phyloP scores from a whole-genome alignment of 2,113 vertebrate species.

The Dicrurus megarhynchus region DNA sequence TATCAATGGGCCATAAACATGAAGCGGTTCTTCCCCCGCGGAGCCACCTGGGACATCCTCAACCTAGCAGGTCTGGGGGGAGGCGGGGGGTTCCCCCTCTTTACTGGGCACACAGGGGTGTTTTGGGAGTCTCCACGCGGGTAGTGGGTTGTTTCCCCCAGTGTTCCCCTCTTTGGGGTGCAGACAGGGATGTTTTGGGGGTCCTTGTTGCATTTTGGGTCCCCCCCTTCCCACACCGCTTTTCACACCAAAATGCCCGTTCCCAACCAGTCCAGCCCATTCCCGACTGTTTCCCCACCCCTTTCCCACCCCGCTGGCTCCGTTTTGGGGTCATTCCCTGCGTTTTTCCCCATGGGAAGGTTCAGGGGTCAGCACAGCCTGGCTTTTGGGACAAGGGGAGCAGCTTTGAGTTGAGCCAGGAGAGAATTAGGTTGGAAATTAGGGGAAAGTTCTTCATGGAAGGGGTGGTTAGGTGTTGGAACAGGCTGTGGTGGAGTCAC shows the following conservation, averaged over 20 bases:
- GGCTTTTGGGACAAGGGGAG: not conserved
- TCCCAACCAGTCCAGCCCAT: not conserved
- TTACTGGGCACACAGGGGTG: not conserved
- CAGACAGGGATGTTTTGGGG: not conserved
- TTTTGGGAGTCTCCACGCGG: not conserved
- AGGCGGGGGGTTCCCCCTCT: not conserved
- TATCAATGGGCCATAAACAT: slow-evolving; percentile 98
- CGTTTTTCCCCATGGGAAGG: not conserved
- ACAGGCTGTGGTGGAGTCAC: not conserved
- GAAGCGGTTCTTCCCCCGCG: slow-evolving; percentile 94
- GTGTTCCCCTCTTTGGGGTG: not conserved
- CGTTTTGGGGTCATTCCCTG: not conserved
- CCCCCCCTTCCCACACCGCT: fast-evolving
- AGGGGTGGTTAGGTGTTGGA: not conserved
- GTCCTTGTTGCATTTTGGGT: not conserved
- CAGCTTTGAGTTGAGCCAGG: not conserved
- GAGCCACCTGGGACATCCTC: slow-evolving; percentile 94
- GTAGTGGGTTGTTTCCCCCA: not conserved
- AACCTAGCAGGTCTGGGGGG: slow-evolving; percentile 86
- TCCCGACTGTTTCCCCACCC: not conserved
- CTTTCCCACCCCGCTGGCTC: not conserved
- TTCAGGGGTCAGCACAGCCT: not conserved
- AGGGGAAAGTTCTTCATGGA: not conserved
- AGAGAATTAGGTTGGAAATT: not conserved
- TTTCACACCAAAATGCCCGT: not conserved